Base-by-base conservation (phyloP, 64 coral and sea anemone genomes). In the Pocillopora verrucosa region DNA sequence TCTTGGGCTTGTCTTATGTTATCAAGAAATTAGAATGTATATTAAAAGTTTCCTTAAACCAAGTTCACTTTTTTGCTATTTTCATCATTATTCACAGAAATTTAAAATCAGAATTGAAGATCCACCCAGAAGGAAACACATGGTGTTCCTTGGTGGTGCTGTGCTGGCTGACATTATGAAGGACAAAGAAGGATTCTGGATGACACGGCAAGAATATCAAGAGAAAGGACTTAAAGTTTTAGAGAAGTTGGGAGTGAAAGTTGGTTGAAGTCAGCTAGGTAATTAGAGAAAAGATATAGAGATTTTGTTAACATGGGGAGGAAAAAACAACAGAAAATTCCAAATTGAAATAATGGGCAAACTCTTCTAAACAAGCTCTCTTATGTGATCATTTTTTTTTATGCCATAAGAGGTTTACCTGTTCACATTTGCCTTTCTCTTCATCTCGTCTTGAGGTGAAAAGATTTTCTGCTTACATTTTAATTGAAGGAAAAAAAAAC, bases 21-120 rank as follows among this genome's bases (percentile, higher is more conserved):
- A 51, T 51, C 3, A 51, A 51, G 41, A 51, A 51, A 51, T 51
- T 51, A 51, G 41, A 51, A 51, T 51, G 41, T 51, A 7, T 51
- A 7, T 51, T 51, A 51, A 51, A 51, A 51, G 41, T 51, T 51
- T 51, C 41, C 7, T 3, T 7, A 0, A 51, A 51, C 41, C 41
- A 51, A 51, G 7, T 51, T 51, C 7, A 51, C 7, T 51, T 51
- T 51, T 3, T 51, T 51, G 41, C 7, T 51, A 7, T 51, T 51
- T 51, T 51, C 7, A 51, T 51, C 7, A 51, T 77, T 86, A 77
- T 34, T 60, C 58, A 19, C 59, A 98, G 96, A 98, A 98, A 98
- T 98, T 98, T 91, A 98, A 98, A 79, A 98, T 98, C 80, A 90
- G 96, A 45, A 98, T 98, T 90, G 96, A 98, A 74, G 96, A 98